Evolutionary conservation across 2,797 vertebrate genomes (phyloP), one percentile per base, ranked within the genome.

Genomic region (Chaetodon trifasciatus): DNA sequence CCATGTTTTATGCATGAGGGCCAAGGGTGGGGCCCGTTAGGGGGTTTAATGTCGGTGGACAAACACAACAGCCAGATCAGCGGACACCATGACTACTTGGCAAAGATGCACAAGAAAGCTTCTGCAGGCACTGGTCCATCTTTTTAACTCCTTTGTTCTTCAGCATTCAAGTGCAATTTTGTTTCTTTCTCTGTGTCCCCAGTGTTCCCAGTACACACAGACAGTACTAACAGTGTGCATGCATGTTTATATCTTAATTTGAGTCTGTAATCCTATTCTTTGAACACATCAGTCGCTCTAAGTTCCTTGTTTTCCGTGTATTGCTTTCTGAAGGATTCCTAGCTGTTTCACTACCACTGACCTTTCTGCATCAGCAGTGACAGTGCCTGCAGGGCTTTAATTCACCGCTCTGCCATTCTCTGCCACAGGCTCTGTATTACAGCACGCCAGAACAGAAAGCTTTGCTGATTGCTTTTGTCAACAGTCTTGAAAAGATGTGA

Each of bases 1-100:
- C 37, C 89, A 95, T 96, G 94, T 96, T 96, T 96, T 95, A 97
- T 97, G 95, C 93, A 97, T 96, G 94, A 97, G 92, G 85, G 84
- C 89, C 90, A 90, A 94, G 94, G 91, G 94, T 94, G 92, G 91
- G 93, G 93, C 92, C 92, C 80, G 89, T 94, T 95, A 88, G 91
- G 92, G 93, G 92, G 82, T 76, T 84, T 89, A 86, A 89, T 88
- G 85, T 91, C 81, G 47, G 83, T 58, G 85, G 88, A 91, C 87
- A 86, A 76, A 86, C 81, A 85, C 79, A 91, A 74, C 77, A 82
- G 85, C 79, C 78, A 78, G 80, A 87, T 92, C 88, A 83, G 88
- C 67, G 83, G 91, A 92, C 86, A 89, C 88, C 88, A 86, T 91
- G 87, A 86, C 85, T 94, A 88, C 85, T 83, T 93, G 90, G 88